phyloP scores from a whole-genome alignment of 1,140 invertebrate genomes.

The Nasonia vitripennis region DNA sequence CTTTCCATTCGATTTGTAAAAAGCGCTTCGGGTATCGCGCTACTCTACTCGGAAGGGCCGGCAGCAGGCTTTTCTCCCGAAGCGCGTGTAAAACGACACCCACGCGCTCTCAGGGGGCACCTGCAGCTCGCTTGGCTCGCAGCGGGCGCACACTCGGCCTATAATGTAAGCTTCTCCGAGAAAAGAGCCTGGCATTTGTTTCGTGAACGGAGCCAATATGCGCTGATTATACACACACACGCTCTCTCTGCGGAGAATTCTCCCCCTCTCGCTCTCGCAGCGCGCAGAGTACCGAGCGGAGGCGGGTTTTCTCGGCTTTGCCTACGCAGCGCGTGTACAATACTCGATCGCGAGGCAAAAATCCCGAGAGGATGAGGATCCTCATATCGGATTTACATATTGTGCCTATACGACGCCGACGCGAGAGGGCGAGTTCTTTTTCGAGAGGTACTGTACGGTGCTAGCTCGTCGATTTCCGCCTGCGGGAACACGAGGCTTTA shows the following conservation, averaged over 20 bases:
- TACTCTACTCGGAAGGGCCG: constrained; percentile 9
- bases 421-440: not conserved
- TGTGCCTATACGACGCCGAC: not conserved
- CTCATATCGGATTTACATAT: constrained; percentile 30
- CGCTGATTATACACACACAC: constrained; percentile 3
- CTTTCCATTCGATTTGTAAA: constrained; percentile 6
- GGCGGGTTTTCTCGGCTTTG: constrained; percentile 6
- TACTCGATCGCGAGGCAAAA: not conserved
- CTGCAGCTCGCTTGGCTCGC: not conserved
- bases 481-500: constrained; percentile 2
- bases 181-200: not conserved
- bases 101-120: constrained; percentile 22
- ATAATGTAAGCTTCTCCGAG: not conserved
- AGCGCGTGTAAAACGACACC: constrained; percentile 38
- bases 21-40: not conserved
- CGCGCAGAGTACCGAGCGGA: not conserved
- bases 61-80: not conserved
- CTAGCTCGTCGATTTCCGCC: constrained; percentile 11
- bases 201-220: constrained; percentile 15
- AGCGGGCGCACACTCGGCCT: not conserved
- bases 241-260: not conserved
- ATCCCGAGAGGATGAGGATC: not conserved
- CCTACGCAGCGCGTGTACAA: constrained; percentile 17
- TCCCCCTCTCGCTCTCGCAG: not conserved
- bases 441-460: not conserved